These are phyloP conservation scores for Lymantria monacha DNA, from an alignment of 2,888 invertebrate genomes.

Conservation along the genomic window DNA sequence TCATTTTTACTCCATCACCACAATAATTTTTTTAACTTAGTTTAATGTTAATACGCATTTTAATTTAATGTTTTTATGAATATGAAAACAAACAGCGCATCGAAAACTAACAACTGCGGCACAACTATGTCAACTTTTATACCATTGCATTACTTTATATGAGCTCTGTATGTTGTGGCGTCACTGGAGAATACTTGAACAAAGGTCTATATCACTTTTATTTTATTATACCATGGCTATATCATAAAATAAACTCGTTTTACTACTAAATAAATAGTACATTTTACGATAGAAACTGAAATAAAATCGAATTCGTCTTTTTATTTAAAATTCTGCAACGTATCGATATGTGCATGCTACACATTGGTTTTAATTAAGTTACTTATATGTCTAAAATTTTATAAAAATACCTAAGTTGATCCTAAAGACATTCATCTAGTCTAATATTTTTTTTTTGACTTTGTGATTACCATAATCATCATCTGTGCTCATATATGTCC, in stretches of 20 bases:
- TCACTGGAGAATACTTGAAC: neutral
- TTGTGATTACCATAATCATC: no score
- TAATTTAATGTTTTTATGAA: no score
- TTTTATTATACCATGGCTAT: neutral
- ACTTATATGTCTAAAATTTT: no score
- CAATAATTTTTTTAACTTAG: no score
- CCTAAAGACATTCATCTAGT: no score
- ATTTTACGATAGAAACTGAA: neutral
- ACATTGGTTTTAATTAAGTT: no score
- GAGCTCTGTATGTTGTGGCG: conserved; percentile 1
- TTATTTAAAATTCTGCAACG: neutral
- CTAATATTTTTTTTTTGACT: no score
- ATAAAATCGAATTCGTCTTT: neutral
- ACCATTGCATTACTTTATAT: neutral
- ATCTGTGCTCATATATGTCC: no score
- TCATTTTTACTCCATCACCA: no score
- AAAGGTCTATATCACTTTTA: conserved; percentile 1
- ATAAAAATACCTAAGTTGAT: no score
- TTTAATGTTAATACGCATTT: no score
- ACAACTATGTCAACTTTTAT: neutral
- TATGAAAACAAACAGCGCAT: neutral
- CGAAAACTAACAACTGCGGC: neutral
- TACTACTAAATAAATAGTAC: conserved; percentile 3
- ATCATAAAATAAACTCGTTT: neutral
- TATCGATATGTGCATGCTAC: no score